Conservation (phyloP, 2,797 vertebrate species). For the Cetoscarus ocellatus region DNA sequence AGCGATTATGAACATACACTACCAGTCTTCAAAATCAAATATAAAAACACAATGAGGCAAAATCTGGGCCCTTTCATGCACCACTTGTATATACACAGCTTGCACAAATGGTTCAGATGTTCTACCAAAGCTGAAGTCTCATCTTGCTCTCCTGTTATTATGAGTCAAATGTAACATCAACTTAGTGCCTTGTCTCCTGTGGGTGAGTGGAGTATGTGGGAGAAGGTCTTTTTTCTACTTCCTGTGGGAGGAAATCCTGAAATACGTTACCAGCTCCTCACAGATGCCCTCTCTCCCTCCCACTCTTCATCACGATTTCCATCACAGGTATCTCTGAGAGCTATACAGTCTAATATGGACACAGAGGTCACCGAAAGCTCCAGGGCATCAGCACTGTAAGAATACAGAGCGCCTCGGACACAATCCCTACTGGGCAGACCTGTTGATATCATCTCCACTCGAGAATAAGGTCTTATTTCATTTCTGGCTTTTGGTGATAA, state of each 20-base stretch:
- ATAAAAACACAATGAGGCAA: too few species aligned
- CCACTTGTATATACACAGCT: too few species aligned
- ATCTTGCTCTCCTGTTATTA: slow-evolving; percentile 12
- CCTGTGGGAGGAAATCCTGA: slow-evolving; percentile 51
- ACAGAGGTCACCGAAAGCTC: slow-evolving; percentile 59
- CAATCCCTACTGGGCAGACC: slow-evolving; percentile 45
- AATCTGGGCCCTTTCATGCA: too few species aligned
- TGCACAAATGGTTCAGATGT: not conserved
- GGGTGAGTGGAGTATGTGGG: slow-evolving; percentile 36
- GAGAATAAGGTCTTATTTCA: slow-evolving; percentile 40
- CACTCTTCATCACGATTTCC: slow-evolving; percentile 53
- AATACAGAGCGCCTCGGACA: slow-evolving; percentile 48
- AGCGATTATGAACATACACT: too few species aligned
- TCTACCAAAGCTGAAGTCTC: too few species aligned
- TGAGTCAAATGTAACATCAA: slow-evolving; percentile 25
- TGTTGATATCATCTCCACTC: slow-evolving; percentile 66
- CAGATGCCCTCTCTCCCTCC: slow-evolving; percentile 41
- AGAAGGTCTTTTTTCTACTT: slow-evolving; percentile 27
- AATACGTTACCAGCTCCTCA: slow-evolving; percentile 42
- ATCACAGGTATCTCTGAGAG: slow-evolving; percentile 56
- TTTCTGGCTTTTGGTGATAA: slow-evolving; percentile 64
- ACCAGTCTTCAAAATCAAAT: too few species aligned
- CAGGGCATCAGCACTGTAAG: slow-evolving; percentile 42
- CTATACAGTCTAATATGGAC: slow-evolving; percentile 59
- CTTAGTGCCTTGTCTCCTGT: not conserved